Evolutionary conservation across 2,797 vertebrate species (phyloP).

Genomic region (Anas georgica): DNA sequence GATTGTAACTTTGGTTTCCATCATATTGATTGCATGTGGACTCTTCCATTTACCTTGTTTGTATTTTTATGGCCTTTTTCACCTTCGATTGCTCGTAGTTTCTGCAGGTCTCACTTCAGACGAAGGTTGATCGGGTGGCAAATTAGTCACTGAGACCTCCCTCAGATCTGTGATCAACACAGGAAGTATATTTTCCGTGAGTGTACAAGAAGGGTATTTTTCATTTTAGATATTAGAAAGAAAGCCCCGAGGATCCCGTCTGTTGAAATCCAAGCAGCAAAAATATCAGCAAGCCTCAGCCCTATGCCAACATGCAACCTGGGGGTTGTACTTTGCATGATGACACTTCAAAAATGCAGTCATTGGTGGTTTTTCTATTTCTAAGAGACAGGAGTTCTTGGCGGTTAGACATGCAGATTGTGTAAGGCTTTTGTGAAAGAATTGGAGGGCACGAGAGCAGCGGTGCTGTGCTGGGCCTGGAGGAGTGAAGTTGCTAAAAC

Average conservation of each 20-base stretch:
- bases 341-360: neutral
- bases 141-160: neutral
- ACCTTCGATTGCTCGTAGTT: neutral
- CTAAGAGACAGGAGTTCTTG: neutral
- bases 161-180: neutral
- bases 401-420: neutral
- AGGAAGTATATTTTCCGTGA: neutral
- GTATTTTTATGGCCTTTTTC: neutral
- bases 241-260: neutral
- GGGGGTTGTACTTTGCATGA: neutral
- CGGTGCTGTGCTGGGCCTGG: neutral
- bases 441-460: neutral
- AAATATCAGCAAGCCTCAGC: neutral
- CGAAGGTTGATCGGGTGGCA: neutral
- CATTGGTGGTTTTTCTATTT: neutral
- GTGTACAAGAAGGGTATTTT: too few species aligned
- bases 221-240: neutral
- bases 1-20: neutral
- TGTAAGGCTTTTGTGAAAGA: neutral
- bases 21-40: neutral
- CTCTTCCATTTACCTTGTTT: neutral
- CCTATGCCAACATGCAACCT: neutral
- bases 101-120: neutral
- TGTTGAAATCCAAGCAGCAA: neutral
- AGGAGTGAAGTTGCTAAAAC: neutral